Percentiles rank a stretch among this genome's conserved stretches.
Evolutionary conservation across 1,140 invertebrate species (phyloP).

Genomic region (Brachionus koreanus): DNA sequence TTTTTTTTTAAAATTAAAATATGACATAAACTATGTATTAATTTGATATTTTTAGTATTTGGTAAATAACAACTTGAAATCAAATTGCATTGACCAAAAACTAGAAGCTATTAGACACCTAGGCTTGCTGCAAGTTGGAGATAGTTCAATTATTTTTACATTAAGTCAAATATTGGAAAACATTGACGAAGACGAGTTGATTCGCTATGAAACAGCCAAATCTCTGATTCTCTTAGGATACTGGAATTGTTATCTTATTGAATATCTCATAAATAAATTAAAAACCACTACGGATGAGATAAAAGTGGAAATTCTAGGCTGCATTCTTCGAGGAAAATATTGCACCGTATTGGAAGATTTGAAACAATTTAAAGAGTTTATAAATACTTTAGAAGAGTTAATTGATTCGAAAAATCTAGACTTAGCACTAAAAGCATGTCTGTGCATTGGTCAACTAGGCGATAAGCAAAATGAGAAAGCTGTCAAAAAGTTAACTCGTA

Average conservation of each 20-base stretch:
- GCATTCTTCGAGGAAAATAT: not conserved
- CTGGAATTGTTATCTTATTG: not conserved
- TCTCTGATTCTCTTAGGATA: slow-evolving; percentile 53
- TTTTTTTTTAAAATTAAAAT: too few relatives aligned
- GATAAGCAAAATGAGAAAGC: not conserved
- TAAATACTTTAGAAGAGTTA: not conserved
- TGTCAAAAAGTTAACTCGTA: not conserved
- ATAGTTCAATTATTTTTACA: not conserved
- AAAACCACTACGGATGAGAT: not conserved
- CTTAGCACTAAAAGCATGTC: not conserved
- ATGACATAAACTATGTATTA: not conserved
- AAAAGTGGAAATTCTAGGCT: not conserved
- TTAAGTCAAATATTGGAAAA: slow-evolving; percentile 47
- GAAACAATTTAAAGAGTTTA: not conserved
- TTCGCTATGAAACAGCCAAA: slow-evolving; percentile 55
- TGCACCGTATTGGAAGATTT: not conserved
- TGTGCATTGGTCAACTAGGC: slow-evolving; percentile 24
- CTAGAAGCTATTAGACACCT: slow-evolving; percentile 51
- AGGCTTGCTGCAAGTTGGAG: not conserved
- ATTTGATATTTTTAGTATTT: slow-evolving; percentile 50
- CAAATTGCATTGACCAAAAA: slow-evolving; percentile 50
- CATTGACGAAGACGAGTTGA: slow-evolving; percentile 50
- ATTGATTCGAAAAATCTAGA: not conserved
- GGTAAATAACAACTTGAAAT: slow-evolving; percentile 51
- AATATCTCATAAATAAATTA: not conserved